These are phyloP conservation scores for Teleogryllus occipitalis DNA, from an alignment of 1,140 invertebrate species.

Conservation along the genomic window DNA sequence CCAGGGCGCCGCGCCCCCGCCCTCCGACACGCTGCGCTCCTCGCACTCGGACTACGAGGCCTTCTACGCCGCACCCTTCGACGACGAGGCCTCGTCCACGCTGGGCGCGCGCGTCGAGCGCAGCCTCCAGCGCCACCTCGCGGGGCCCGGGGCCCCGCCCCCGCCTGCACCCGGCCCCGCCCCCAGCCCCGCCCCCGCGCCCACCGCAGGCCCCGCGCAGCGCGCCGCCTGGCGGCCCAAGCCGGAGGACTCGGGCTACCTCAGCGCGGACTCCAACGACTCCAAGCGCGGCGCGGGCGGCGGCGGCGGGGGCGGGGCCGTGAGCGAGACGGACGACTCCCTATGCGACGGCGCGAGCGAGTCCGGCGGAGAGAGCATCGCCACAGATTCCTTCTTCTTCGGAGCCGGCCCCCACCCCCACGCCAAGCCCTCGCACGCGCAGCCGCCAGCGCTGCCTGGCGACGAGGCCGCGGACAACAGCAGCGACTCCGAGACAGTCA, in stretches of 20 bases:
- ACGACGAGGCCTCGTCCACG: background rate
- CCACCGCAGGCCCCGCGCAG: constrained; percentile 32
- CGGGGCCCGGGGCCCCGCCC: constrained; percentile 21
- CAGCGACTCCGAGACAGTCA: constrained; percentile 41
- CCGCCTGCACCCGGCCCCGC: background rate
- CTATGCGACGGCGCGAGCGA: constrained; percentile 64
- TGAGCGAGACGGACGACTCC: constrained; percentile 24
- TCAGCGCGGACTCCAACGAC: constrained; percentile 62
- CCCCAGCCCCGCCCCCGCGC: background rate
- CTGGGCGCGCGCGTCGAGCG: constrained; percentile 2
- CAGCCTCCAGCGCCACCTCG: constrained; percentile 32
- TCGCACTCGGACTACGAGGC: constrained; percentile 38
- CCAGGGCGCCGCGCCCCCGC: background rate
- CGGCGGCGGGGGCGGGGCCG: constrained; percentile 33
- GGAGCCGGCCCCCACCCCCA: constrained; percentile 36
- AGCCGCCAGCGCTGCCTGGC: constrained; percentile 24
- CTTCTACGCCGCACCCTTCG: constrained; percentile 16
- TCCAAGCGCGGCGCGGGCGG: constrained; percentile 35
- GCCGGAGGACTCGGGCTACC: constrained; percentile 60
- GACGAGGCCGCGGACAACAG: constrained; percentile 28
- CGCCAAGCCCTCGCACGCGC: constrained; percentile 30
- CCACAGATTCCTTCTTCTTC: constrained; percentile 74
- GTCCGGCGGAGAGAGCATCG: constrained; percentile 73
- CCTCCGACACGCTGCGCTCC: constrained; percentile 30
- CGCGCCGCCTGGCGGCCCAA: constrained; percentile 34